Conservation (phyloP, 2,113 vertebrate species). For the Thamnophis sirtalis region DNA sequence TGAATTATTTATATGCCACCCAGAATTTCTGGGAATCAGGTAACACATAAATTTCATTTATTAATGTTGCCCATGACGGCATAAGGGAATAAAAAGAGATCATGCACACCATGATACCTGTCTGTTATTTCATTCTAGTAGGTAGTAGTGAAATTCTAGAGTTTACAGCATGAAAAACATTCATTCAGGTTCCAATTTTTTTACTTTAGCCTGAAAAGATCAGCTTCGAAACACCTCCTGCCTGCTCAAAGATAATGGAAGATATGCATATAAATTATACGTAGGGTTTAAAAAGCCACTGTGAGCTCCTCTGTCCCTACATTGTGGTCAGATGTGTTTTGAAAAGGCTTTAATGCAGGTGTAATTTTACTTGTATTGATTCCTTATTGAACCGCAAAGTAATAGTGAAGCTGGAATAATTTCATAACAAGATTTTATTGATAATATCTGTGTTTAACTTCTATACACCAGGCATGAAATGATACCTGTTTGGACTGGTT, state of each 20-base stretch:
- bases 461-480: no score
- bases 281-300: neutral
- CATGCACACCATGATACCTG: neutral
- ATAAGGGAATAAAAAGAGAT: neutral
- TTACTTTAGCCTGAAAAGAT: slow-evolving; percentile 23
- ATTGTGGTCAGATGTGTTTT: slow-evolving; percentile 15
- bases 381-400: neutral
- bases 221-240: neutral
- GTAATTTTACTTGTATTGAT: neutral
- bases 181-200: slow-evolving; percentile 1
- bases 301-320: slow-evolving; percentile 7
- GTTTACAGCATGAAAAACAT: slow-evolving; percentile 11
- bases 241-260: slow-evolving; percentile 7
- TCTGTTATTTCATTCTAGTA: slow-evolving; percentile 9
- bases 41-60: neutral
- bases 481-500: no score
- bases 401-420: neutral
- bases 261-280: neutral
- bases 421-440: neutral
- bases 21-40: neutral
- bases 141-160: neutral
- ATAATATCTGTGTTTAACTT: neutral
- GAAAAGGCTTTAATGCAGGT: neutral
- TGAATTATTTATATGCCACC: neutral
- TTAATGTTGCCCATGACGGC: neutral